A percentile compares a stretch with the other conserved stretches of the same genome.
Conservation (phyloP, 2,797 vertebrate species). For the Pachyuromys duprasi region DNA sequence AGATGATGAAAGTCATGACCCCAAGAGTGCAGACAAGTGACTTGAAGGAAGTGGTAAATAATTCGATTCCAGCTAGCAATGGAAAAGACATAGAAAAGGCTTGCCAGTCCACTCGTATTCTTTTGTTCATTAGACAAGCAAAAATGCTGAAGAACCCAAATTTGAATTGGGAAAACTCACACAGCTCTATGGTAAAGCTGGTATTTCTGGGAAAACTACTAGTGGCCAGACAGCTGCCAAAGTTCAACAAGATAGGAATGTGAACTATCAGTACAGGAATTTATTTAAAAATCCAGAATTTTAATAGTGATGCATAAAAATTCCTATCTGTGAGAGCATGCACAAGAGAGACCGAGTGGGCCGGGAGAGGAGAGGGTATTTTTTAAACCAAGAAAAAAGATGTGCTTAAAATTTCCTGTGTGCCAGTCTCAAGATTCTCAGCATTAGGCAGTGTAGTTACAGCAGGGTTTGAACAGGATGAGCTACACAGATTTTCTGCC, state of each 20-base stretch:
- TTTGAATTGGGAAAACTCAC: background rate
- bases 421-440: constrained; percentile 67
- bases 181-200: background rate
- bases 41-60: background rate
- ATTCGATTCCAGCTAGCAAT: background rate
- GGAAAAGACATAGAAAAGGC: background rate
- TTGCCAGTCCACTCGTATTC: background rate
- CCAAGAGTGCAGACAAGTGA: background rate
- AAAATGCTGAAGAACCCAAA: background rate
- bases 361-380: too few relatives aligned
- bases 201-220: background rate
- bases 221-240: background rate
- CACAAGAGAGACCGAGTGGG: background rate
- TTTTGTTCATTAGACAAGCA: background rate
- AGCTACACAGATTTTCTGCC: background rate
- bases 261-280: background rate
- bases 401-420: constrained; percentile 69
- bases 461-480: background rate
- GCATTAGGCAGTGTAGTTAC: constrained; percentile 23
- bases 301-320: background rate
- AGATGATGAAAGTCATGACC: background rate
- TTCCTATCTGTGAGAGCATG: background rate
- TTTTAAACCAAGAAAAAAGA: constrained; percentile 75
- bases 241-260: background rate
- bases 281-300: background rate